These are phyloP conservation scores for Amblyteles armatorius DNA, from an alignment of 2,888 invertebrate genomes.

Conservation along the genomic window DNA sequence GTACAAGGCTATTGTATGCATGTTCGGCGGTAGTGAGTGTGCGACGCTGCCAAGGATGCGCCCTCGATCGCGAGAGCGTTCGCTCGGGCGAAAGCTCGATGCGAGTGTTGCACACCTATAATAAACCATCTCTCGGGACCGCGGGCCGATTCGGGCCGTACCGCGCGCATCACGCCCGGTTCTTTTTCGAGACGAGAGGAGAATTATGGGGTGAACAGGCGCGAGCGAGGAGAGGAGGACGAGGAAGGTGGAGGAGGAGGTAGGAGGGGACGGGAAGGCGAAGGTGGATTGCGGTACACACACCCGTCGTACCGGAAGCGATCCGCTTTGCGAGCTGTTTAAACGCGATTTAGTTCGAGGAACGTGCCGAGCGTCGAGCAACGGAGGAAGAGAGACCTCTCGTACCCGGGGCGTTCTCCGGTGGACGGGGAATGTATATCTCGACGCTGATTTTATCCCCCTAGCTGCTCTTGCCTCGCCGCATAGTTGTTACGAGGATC, in stretches of 20 bases:
- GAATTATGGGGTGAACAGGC: slow-evolving; percentile 62
- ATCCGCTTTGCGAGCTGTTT: slow-evolving; percentile 64
- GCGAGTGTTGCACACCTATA: slow-evolving; percentile 57
- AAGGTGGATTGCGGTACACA: slow-evolving; percentile 22
- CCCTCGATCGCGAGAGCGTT: slow-evolving; percentile 53
- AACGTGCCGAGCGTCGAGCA: slow-evolving; percentile 47
- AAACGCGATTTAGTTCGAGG: slow-evolving; percentile 67
- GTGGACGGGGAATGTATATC: slow-evolving; percentile 62
- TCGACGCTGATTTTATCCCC: slow-evolving; percentile 66
- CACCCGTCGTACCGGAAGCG: slow-evolving; percentile 66
- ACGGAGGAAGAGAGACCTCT: slow-evolving; percentile 23
- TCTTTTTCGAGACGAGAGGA: slow-evolving; percentile 53
- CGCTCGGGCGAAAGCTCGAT: slow-evolving; percentile 15
- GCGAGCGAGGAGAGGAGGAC: slow-evolving; percentile 8
- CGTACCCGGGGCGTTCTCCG: slow-evolving; percentile 46
- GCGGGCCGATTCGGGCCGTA: slow-evolving; percentile 65
- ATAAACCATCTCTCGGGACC: slow-evolving; percentile 62
- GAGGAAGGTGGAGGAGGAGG: slow-evolving; percentile 1
- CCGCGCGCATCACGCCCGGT: slow-evolving; percentile 61
- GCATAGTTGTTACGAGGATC: slow-evolving; percentile 51
- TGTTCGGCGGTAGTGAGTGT: slow-evolving; percentile 26
- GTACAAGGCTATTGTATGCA: slow-evolving; percentile 23
- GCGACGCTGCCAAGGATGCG: slow-evolving; percentile 49
- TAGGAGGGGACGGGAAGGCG: slow-evolving; percentile 18
- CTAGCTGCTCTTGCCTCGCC: slow-evolving; percentile 51